A percentile compares a stretch with the other conserved stretches of the same genome.
Evolutionary conservation across 2,113 vertebrate genomes (phyloP).

Genomic region (Heliornis fulica): DNA sequence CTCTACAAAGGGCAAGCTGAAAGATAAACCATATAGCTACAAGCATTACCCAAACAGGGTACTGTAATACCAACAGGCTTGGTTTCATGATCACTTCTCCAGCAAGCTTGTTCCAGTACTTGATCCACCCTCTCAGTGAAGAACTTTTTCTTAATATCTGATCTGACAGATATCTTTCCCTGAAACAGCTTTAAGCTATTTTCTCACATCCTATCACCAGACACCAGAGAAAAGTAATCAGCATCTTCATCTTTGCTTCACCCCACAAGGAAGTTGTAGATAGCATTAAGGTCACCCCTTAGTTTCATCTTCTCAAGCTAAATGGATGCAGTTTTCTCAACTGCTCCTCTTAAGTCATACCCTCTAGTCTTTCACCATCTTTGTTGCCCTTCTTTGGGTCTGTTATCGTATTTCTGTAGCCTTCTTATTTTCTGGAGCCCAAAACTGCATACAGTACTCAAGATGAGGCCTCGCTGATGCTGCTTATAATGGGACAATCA

Average conservation of each 20-base stretch:
- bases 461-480: not conserved
- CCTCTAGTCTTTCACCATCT: not conserved
- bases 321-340: not conserved
- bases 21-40: not conserved
- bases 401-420: not conserved
- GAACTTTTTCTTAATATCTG: not conserved
- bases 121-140: not conserved
- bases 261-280: not conserved
- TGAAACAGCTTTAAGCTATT: not conserved
- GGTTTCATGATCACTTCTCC: not conserved
- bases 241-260: not conserved
- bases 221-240: not conserved
- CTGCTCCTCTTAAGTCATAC: not conserved
- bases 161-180: not conserved
- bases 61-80: not conserved
- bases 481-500: not conserved
- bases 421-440: not conserved
- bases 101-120: not conserved
- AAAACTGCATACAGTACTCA: not conserved
- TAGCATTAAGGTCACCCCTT: accelerated
- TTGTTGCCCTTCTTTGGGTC: not conserved
- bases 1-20: not conserved
- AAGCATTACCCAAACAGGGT: not conserved
- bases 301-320: not conserved
- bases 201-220: not conserved